phyloP scores from a whole-genome alignment of 2,797 vertebrate genomes.

The Hafferia zeledoni region DNA sequence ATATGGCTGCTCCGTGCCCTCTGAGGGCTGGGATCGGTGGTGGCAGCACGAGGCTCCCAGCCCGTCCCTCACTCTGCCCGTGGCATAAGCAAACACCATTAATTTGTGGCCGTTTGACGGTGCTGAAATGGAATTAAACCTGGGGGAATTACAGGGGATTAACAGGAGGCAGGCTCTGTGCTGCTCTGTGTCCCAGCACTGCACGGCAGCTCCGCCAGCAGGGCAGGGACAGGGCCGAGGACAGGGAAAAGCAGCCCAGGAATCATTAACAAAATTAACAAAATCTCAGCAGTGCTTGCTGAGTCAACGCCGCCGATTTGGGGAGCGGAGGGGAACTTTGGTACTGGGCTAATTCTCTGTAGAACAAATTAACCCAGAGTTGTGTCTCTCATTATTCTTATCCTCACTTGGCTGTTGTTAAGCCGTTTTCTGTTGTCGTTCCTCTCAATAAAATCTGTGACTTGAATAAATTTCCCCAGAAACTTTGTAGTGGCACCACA shows the following conservation, averaged over 20 bases:
- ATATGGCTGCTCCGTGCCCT: neutral
- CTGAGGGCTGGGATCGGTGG: fast-evolving
- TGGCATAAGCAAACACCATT: conserved; percentile 47
- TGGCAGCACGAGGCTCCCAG: neutral
- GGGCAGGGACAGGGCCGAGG: neutral
- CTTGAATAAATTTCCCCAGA: conserved; percentile 59
- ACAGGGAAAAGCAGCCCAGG: neutral
- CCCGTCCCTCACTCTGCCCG: neutral
- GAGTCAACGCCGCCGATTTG: neutral
- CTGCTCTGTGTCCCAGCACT: neutral
- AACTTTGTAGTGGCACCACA: conserved; percentile 15
- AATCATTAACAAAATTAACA: conserved; percentile 41
- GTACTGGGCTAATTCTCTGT: neutral
- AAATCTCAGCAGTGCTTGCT: neutral
- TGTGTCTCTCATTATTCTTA: conserved; percentile 6
- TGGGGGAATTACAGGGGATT: neutral
- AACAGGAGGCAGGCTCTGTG: neutral
- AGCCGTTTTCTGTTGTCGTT: neutral
- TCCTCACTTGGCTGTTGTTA: conserved; percentile 4
- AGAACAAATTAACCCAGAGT: neutral
- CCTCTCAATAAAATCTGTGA: conserved; percentile 43
- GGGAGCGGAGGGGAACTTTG: neutral
- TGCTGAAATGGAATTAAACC: neutral
- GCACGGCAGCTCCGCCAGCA: neutral
- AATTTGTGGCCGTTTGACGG: neutral